Evolutionary conservation across 53 echinoderm and acorn worm species (phyloP).

Genomic region (Patiria pectinifera): DNA sequence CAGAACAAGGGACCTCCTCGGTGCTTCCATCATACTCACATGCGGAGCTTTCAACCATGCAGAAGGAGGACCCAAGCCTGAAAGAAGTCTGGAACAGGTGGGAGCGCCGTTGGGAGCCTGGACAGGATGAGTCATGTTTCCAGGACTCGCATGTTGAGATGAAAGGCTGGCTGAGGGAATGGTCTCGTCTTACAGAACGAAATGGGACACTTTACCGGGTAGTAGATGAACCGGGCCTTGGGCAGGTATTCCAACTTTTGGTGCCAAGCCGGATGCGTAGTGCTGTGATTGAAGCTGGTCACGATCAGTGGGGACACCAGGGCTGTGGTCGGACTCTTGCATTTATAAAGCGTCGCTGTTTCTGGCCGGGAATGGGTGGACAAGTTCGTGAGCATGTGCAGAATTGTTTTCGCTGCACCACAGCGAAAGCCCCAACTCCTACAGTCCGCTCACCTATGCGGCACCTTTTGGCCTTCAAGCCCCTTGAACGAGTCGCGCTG

Average conservation of each 20-base stretch:
- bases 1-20: not conserved
- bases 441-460: conserved; percentile 50
- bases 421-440: conserved; percentile 16
- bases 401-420: conserved; percentile 34
- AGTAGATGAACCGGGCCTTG: conserved; percentile 27
- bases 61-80: conserved; percentile 37
- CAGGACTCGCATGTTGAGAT: not conserved
- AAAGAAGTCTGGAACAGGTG: conserved; percentile 37
- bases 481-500: conserved; percentile 29
- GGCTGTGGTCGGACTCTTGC: conserved; percentile 5
- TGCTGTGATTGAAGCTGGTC: conserved; percentile 11
- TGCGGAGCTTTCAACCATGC: conserved; percentile 30
- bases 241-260: conserved; percentile 24
- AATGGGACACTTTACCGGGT: conserved; percentile 38
- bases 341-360: conserved; percentile 33
- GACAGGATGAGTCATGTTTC: not conserved
- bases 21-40: conserved; percentile 53
- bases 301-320: conserved; percentile 60
- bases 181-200: not conserved
- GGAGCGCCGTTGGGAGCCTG: conserved; percentile 29
- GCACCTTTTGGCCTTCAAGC: conserved; percentile 38
- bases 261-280: conserved; percentile 32
- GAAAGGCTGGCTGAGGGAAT: conserved; percentile 30
- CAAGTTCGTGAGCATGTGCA: conserved; percentile 7
- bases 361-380: conserved; percentile 11